Evolutionary conservation across 2,797 vertebrate genomes (phyloP), one percentile per base, ranked within the genome.

Genomic region (Synanceia verrucosa): DNA sequence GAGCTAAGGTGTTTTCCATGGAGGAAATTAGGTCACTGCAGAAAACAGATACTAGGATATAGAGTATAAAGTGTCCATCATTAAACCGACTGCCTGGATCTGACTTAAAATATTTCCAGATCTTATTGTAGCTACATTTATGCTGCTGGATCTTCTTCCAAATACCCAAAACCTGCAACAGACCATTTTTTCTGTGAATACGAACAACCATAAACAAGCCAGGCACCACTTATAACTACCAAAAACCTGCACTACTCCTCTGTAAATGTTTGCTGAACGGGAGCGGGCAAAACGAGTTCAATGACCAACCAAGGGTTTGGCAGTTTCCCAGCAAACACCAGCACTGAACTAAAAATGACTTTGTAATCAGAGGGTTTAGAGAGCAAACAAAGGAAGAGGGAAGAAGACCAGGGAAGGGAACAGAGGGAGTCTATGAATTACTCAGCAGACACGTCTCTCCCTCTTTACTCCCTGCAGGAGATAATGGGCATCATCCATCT

Each of bases 401-500:
- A 66, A 51, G 55, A 81, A 78, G 86, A 73, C 13, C 65, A 76
- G 65, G 55, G 82, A 87, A 86, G 82, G 86, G 53, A 56, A 86
- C 53, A 65, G 74, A 86, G 79, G 48, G 73, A 82, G 76, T 60
- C 75, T 76, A 86, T 85, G 90, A 92, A 89, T 92, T 91, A 90
- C 89, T 83, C 74, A 86, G 91, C 85, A 86, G 82, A 89, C 79
- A 37, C n/a, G 41, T 81, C 78, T 68, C 77, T 83, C 72, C 75
- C 82, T 67, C 72, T 78, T 72, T 86, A 71, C 73, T 85, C 88
- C 64, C 74, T 70, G 70, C 86, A 81, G 79, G 82, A 90, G 78
- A 85, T 91, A 91, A 91, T 87, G 73, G 76, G 70, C 83, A 85
- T 83, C 87, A 90, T 93, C 83, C 58, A 55, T 94, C 92, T 93